Base-by-base conservation (phyloP, 2,888 invertebrate genomes). In the Metacarcinus magister region DNA sequence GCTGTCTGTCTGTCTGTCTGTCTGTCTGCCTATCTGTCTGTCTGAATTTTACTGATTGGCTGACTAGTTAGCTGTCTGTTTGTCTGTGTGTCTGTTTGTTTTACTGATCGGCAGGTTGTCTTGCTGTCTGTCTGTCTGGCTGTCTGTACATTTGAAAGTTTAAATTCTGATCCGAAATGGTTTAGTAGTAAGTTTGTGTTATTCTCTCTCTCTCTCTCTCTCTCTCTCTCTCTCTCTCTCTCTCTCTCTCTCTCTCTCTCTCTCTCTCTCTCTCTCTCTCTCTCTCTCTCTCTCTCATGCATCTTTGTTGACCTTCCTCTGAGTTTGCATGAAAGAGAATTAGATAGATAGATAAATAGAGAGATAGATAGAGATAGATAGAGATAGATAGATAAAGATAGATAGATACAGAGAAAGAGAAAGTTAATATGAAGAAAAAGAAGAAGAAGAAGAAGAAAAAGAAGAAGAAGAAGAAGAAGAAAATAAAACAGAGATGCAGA, bases 171-270 rank as follows among this genome's bases (percentile, higher is more conserved):
- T 2, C 1, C 67, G n/a, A 67, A 67, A n/a, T 67, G 7, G 4
- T 4, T n/a, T 7, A 67, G n/a, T n/a, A n/a, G 67, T 23, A 67
- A 67, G 16, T 67, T 67, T 67, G 16, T 67, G 16, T 67, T 67
- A 3, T 67, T 67, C 67, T 67, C 67, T 67, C 67, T 67, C 67
- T 67, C 67, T 67, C 67, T 67, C 67, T 67, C 67, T 67, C 67
- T 67, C 67, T 67, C 67, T 67, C 67, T 67, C 67, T 67, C 67
- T 67, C 67, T 67, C 67, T 67, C 67, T 67, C 67, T 67, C 67
- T 67, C 67, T 67, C 67, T 67, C 67, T 67, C 67, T 67, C 67
- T 67, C 67, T 67, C 67, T 67, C 67, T 67, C 67, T 67, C 67
- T 67, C 67, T 67, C 67, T 67, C 67, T 67, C 67, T 67, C 67